Conservation (phyloP, 2,113 vertebrate genomes). For the Stigmatopora argus region DNA sequence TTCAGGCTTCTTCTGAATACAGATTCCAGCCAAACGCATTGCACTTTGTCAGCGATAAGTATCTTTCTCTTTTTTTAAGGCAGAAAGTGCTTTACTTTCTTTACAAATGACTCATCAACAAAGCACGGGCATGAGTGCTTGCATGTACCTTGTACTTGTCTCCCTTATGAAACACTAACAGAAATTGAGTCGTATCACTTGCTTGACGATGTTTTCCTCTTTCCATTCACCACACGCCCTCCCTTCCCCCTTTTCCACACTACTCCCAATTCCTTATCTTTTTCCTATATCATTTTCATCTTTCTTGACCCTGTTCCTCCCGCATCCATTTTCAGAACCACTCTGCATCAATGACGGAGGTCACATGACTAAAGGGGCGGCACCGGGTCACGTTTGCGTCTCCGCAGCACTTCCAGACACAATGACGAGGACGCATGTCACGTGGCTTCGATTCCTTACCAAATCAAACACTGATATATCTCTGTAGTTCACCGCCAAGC, state of each 20-base stretch:
- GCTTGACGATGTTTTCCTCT: constrained; percentile 30
- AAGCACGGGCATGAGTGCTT: constrained; percentile 32
- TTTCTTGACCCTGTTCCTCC: background rate
- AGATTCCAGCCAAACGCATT: background rate
- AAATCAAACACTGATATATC: constrained; percentile 74
- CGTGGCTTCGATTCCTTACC: constrained; percentile 58
- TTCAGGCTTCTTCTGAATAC: background rate
- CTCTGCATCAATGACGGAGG: constrained; percentile 96
- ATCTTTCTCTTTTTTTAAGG: constrained; percentile 8
- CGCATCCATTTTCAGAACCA: constrained; percentile 81
- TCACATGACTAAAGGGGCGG: constrained; percentile 86
- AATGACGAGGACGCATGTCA: constrained; percentile 71
- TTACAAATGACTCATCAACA: constrained; percentile 26
- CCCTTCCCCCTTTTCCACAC: background rate
- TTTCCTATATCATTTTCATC: constrained; percentile 8
- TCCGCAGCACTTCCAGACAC: constrained; percentile 85
- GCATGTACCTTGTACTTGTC: constrained; percentile 20
- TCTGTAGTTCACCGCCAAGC: constrained; percentile 52
- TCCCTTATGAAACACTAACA: constrained; percentile 1
- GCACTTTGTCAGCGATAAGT: constrained; percentile 11
- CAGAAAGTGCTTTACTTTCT: constrained; percentile 8
- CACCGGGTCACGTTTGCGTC: constrained; percentile 83
- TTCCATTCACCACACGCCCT: constrained; percentile 27
- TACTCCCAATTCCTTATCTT: constrained; percentile 2
- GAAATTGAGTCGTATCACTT: constrained; percentile 17